Base-by-base conservation (phyloP, 2,797 vertebrate genomes). In the Rhabdomys pumilio region DNA sequence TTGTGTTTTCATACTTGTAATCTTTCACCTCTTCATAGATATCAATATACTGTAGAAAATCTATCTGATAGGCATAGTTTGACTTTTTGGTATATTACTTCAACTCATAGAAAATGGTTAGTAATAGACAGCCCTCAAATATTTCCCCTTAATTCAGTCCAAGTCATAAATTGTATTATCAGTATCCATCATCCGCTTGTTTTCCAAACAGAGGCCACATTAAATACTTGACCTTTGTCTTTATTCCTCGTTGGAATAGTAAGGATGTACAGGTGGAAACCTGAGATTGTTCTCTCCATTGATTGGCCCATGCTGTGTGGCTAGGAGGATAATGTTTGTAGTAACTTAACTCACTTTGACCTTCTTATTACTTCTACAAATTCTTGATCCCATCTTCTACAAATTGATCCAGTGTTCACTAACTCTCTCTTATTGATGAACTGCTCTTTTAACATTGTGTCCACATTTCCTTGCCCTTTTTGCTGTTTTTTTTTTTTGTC, bases 341-440 rank as follows among this genome's bases (percentile, higher is more conserved):
- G 15, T 84, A 84, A 89, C 59, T 59, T 4, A 95, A 69, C 72
- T 67, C 50, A 59, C 34, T 69, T 75, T 63, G 12, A 72, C 9
- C 59, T 96, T 96, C 89, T 59, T 65, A 29, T 75, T 95, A 84
- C 17, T 89, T 93, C 11, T 87, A 20, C 34, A 90, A 94, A 69
- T 94, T 61, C 15, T 17, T 94, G 44, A 72, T 19, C n/a, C 44
- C 50, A 13, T 90, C 26, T 94, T 96, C 24, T 73, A 61, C 9
- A 14, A 91, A 80, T 10, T 31, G 3, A 85, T 96, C 8, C 26
- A 91, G 41, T 65, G 12, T 53, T 20, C 26, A 6, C 83, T 14
- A 20, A 61, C 69, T 88, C 90, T 93, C n/a, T 87, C 41, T 15
- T 41, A 84, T 14, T 80, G 53, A 87, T 50, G 2, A 57, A 12